Evolutionary conservation across 2,888 invertebrate genomes (phyloP), one percentile per base, ranked within the genome.

Genomic region (Carcina quercana): DNA sequence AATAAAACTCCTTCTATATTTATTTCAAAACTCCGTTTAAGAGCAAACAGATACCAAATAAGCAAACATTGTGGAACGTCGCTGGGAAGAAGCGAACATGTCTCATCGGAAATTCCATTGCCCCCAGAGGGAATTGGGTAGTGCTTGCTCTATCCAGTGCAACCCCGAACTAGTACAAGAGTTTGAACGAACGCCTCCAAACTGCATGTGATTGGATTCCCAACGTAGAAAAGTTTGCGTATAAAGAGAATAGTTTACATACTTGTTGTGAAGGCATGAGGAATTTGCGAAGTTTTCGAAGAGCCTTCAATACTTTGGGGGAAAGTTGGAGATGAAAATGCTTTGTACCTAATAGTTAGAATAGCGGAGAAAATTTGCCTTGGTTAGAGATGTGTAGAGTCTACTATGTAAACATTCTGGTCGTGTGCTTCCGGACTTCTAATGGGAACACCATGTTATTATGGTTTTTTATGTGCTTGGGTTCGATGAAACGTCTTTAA

Each of bases 101-200:
- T 51, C 62, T 69, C 75, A 79, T 80, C 67, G 68, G 55, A 59
- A 70, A 80, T 80, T 80, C 79, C 49, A 73, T 80, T 76, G 70
- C 64, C 58, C 65, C 65, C 69, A 75, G 59, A 82, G 69, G 62
- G 79, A 80, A 79, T 80, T 50, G 59, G 53, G 59, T 60, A 76
- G 71, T 63, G 57, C 59, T 39, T 47, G 43, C n/a, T n/a, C n/a
- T n/a, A n/a, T n/a, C n/a, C n/a, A n/a, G 38, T 45, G 52, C 53
- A 59, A 49, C 45, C 45, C 58, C 57, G 55, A 56, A 56, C 59
- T 60, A 45, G 40, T 45, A 50, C 38, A 64, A 68, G 56, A 63
- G 67, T 68, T 73, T 59, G 50, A 20, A 2, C 20, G 36, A 37
- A 37, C 43, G 34, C 42, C 45, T 49, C 50, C 48, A 50, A 58